phyloP scores from a whole-genome alignment of 2,797 vertebrate genomes.

The Parauchenoglanis ngamensis region DNA sequence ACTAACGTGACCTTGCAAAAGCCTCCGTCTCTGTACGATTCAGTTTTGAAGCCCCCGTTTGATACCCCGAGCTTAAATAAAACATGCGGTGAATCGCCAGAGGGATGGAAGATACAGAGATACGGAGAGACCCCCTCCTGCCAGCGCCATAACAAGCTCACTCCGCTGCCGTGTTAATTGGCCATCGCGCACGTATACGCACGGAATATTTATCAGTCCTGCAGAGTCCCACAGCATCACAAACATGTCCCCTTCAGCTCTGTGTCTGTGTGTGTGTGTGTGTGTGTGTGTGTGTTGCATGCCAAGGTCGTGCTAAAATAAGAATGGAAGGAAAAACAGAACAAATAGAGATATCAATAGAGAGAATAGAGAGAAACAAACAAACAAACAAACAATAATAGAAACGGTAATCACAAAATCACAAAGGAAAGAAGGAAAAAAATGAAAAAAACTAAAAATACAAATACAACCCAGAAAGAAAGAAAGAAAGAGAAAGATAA shows the following conservation, averaged over 20 bases:
- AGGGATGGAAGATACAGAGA: constrained; percentile 40
- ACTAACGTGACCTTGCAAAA: constrained; percentile 53
- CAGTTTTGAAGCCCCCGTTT: constrained; percentile 48
- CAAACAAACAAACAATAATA: neutral
- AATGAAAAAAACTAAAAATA: neutral
- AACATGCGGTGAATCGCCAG: constrained; percentile 45
- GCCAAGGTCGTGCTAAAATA: constrained; percentile 13
- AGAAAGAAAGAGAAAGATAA: neutral
- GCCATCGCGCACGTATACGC: constrained; percentile 49
- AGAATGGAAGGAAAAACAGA: neutral
- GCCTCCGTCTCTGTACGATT: constrained; percentile 36
- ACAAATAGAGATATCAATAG: neutral
- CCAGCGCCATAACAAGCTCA: constrained; percentile 52
- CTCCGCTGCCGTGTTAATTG: constrained; percentile 56
- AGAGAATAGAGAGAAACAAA: neutral
- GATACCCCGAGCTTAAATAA: constrained; percentile 59
- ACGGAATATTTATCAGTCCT: constrained; percentile 54
- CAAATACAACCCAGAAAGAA: neutral
- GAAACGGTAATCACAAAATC: neutral
- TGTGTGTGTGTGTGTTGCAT: neutral
- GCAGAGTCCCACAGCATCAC: constrained; percentile 39
- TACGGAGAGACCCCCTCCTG: constrained; percentile 39
- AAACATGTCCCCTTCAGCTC: constrained; percentile 37
- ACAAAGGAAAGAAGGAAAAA: neutral
- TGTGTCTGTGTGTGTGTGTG: neutral